Evolutionary conservation across 2,797 vertebrate genomes (phyloP).

Genomic region (Phalloptychus januarius): DNA sequence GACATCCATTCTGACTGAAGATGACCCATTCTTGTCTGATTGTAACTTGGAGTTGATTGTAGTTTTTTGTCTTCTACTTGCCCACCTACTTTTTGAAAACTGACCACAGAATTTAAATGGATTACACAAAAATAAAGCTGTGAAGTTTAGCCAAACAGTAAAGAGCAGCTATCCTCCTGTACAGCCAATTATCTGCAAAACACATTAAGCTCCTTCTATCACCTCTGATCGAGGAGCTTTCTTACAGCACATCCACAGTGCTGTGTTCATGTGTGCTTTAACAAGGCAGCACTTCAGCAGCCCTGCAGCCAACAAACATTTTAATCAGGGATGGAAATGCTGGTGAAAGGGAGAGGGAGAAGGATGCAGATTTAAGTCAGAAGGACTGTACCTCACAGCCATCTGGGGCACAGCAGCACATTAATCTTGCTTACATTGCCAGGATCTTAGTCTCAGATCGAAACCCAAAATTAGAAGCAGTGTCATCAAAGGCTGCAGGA

Average conservation of each 20-base stretch:
- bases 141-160: slow-evolving; percentile 10
- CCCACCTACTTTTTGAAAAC: background rate
- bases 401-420: slow-evolving; percentile 8
- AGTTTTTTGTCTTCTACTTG: background rate
- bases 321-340: slow-evolving; percentile 16
- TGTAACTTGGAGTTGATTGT: background rate
- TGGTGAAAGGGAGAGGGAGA: slow-evolving; percentile 2
- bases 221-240: slow-evolving; percentile 3
- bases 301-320: slow-evolving; percentile 2
- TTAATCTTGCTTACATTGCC: slow-evolving; percentile 53
- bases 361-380: slow-evolving; percentile 34
- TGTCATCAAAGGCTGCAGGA: slow-evolving; percentile 42
- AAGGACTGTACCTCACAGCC: slow-evolving; percentile 34
- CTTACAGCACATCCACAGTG: slow-evolving; percentile 13
- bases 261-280: slow-evolving; percentile 5
- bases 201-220: slow-evolving; percentile 21
- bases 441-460: slow-evolving; percentile 23
- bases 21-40: background rate
- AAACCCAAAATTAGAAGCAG: slow-evolving; percentile 62
- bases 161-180: slow-evolving; percentile 16
- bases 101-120: background rate
- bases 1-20: background rate
- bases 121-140: background rate
- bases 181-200: slow-evolving; percentile 31
- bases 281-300: background rate